Percentiles rank a stretch among this genome's conserved stretches.
These are phyloP conservation scores for Apostichopus leukothele DNA, from an alignment of 53 echinoderm and acorn worm species.

Conservation along the genomic window DNA sequence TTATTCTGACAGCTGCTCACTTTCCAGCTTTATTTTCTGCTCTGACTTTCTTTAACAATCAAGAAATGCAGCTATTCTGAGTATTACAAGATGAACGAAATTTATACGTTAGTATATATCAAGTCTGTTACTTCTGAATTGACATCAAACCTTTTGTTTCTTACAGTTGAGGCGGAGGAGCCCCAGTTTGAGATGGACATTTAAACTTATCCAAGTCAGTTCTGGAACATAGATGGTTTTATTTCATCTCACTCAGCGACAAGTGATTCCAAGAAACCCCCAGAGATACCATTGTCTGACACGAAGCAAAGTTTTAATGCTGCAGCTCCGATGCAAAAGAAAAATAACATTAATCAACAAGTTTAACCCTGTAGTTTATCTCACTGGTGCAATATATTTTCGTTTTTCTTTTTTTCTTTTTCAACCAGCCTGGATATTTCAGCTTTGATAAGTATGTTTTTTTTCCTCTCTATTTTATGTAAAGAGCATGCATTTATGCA, in stretches of 20 bases:
- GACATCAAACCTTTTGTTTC: neutral
- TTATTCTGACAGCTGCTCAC: no score
- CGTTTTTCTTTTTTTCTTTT: neutral
- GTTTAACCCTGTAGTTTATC: conserved; percentile 27
- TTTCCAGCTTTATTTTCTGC: no score
- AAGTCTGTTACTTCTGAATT: no score
- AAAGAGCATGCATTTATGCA: no score
- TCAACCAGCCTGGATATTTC: conserved; percentile 23
- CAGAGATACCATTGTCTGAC: neutral
- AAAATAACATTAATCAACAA: neutral
- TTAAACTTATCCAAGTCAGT: conserved; percentile 45
- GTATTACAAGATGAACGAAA: no score
- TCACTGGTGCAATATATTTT: conserved; percentile 40
- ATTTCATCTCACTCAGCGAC: neutral
- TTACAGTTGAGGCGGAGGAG: conserved; percentile 54
- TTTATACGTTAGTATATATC: no score
- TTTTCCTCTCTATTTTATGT: neutral
- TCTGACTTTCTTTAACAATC: no score
- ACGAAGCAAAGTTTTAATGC: neutral
- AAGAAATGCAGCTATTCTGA: no score
- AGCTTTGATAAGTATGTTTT: neutral
- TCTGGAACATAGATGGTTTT: conserved; percentile 6
- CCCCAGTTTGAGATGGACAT: conserved; percentile 83
- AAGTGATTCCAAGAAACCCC: conserved; percentile 14
- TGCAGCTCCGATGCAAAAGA: conserved; percentile 26